phyloP scores from a whole-genome alignment of 2,797 vertebrate genomes.

The Protonibea diacanthus region DNA sequence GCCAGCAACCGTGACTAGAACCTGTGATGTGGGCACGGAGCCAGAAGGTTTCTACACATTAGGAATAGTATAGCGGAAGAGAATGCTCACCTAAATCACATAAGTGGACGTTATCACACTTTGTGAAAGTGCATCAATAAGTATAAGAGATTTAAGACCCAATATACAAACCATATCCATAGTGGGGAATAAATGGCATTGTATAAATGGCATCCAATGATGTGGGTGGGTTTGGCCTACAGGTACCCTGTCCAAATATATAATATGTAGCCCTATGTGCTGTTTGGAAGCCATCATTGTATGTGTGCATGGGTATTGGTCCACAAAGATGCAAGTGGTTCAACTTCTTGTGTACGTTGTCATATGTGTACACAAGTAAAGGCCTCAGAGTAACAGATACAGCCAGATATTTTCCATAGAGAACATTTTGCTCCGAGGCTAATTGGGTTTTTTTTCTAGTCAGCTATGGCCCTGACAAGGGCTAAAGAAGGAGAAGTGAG shows the following conservation, averaged over 20 bases:
- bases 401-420: constrained; percentile 57
- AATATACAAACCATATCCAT: background rate
- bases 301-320: background rate
- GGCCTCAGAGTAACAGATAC: constrained; percentile 51
- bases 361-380: constrained; percentile 5
- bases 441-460: constrained; percentile 66
- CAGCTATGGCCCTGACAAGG: constrained; percentile 53
- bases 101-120: background rate
- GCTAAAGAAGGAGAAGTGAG: constrained; percentile 35
- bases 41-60: constrained; percentile 11
- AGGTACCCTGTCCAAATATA: constrained; percentile 13
- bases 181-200: background rate
- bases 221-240: constrained; percentile 9
- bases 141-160: background rate
- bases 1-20: constrained; percentile 18
- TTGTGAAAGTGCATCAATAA: background rate
- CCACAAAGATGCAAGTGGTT: background rate
- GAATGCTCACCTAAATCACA: constrained; percentile 5
- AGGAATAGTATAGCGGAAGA: constrained; percentile 10
- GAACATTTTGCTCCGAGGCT: constrained; percentile 61
- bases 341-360: background rate
- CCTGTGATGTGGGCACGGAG: constrained; percentile 15
- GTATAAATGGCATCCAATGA: constrained; percentile 6
- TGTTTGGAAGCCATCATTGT: constrained; percentile 15
- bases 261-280: constrained; percentile 14